Percentiles rank a stretch among this genome's conserved stretches.
These are phyloP conservation scores for Tonatia bakeri DNA, from an alignment of 2,113 vertebrate species.

Conservation along the genomic window DNA sequence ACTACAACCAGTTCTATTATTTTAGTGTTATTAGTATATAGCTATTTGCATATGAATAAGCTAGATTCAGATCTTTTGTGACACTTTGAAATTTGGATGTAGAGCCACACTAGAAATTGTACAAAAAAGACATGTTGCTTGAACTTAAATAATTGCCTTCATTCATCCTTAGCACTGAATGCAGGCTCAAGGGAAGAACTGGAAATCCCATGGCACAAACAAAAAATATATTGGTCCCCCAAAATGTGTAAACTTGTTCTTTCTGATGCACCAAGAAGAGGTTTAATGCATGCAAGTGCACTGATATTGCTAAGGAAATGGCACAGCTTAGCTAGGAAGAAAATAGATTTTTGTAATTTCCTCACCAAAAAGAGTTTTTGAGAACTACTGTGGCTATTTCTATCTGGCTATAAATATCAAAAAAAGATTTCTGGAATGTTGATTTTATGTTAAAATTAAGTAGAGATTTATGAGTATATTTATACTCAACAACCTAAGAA, in stretches of 20 bases:
- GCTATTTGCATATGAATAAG: not conserved
- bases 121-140: not conserved
- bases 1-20: not conserved
- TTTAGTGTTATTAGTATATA: not conserved
- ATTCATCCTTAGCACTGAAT: not conserved
- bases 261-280: not conserved
- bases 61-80: not conserved
- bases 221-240: constrained; percentile 9
- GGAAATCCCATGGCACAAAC: not conserved
- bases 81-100: not conserved
- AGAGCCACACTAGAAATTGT: not conserved
- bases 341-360: not conserved
- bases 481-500: not conserved
- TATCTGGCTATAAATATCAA: not conserved
- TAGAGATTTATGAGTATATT: not conserved
- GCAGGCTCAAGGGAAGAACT: not conserved
- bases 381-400: not conserved
- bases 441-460: not conserved
- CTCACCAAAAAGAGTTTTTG: not conserved
- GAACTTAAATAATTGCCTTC: not conserved
- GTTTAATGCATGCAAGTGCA: not conserved
- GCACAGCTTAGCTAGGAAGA: not conserved
- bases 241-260: not conserved
- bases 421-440: not conserved
- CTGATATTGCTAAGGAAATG: not conserved